Evolutionary conservation across 2,888 invertebrate genomes (phyloP), one percentile per base, ranked within the genome.

Genomic region (Lysandra coridon): DNA sequence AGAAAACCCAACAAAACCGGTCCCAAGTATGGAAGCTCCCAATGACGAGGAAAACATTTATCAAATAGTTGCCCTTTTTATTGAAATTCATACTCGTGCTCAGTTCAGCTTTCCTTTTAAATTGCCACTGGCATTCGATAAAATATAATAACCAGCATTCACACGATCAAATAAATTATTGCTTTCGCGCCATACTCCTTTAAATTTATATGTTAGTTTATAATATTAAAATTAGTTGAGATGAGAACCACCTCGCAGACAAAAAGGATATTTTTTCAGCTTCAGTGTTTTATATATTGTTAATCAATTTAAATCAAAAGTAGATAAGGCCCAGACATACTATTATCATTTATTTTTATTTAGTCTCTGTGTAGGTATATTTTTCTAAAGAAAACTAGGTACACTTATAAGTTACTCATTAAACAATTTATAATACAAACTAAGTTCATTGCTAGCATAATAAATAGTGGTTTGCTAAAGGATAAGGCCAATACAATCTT

Each of bases 1-100:
- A 84, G 85, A 88, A 89, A 89, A 85, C 82, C 88, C 85, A 87
- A 88, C 88, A 85, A 86, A 90, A 91, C 91, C 90, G 90, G 92
- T 89, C 87, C 87, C 87, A 88, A 87, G 86, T 86, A 82, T 83
- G 85, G 85, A 86, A 87, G 86, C 86, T 88, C 87, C 85, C 76
- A 53, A 85, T 86, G 85, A 86, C 85, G 82, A 81, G 87, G 83
- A 88, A 89, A 91, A 91, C 87, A 85, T 86, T 88, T 89, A 89
- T 86, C 57, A 90, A 91, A 89, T 89, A 83, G 83, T 86, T 86
- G 85, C 86, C 86, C 82, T 85, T 81, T 82, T 83, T 83, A 80
- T 83, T 83, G 83, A 82, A 80, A 84, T 83, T 84, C 84, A 83
- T 79, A 69, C 60, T 57, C 40, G 73, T n/a, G 12, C 44, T 74